Evolutionary conservation across 2,113 vertebrate genomes (phyloP).

Genomic region (Stictonetta naevosa): DNA sequence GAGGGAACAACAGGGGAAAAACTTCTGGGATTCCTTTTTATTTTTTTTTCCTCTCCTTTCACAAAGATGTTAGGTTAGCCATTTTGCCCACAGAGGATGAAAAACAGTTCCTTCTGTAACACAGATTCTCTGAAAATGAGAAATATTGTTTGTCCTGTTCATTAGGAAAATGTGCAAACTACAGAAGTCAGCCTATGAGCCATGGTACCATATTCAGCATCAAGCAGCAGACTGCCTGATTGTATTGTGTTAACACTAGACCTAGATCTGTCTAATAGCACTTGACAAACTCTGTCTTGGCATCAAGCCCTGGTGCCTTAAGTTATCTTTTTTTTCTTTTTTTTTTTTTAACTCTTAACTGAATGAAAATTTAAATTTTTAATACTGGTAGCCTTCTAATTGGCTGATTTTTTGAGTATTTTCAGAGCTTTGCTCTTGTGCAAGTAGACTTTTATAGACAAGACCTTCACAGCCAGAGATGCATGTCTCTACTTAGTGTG

Average conservation of each 20-base stretch:
- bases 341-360: neutral
- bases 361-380: conserved; percentile 20
- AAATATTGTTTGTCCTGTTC: neutral
- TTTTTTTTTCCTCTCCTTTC: neutral
- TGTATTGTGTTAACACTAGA: neutral
- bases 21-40: neutral
- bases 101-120: neutral
- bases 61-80: neutral
- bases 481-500: neutral
- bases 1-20: neutral
- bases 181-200: neutral
- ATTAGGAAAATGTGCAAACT: neutral
- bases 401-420: neutral
- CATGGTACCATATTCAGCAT: neutral
- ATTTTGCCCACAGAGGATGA: neutral
- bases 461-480: neutral
- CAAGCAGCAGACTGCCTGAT: neutral
- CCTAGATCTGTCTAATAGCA: neutral
- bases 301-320: neutral
- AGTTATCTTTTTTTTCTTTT: neutral
- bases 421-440: neutral
- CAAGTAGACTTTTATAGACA: neutral
- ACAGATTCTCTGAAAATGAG: neutral
- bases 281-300: neutral
- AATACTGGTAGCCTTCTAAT: conserved; percentile 25